Evolutionary conservation across 1,140 invertebrate genomes (phyloP).

Genomic region (Neodiprion pinetum): DNA sequence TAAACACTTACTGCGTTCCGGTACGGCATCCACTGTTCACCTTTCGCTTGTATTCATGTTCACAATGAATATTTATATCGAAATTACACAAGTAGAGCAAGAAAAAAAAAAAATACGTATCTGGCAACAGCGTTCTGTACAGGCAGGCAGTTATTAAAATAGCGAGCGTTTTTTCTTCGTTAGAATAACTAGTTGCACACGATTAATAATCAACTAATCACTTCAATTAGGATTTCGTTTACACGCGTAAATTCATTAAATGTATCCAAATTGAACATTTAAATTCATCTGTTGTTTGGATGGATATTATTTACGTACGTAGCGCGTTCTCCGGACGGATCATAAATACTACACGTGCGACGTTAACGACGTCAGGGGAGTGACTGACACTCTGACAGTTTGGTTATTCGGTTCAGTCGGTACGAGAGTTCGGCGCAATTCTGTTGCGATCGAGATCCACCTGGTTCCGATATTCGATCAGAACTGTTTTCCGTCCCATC

Average conservation of each 20-base stretch:
- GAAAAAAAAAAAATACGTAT: no score
- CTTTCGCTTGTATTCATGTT: not conserved
- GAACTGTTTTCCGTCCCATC: no score
- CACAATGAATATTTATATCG: not conserved
- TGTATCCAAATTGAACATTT: not conserved
- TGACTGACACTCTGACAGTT: not conserved
- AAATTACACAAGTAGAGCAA: no score
- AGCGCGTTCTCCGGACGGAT: not conserved
- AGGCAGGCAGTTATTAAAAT: no score
- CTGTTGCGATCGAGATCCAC: no score
- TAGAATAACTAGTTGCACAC: not conserved
- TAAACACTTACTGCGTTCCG: not conserved
- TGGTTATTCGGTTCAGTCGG: not conserved
- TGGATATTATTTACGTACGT: not conserved
- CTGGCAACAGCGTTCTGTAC: no score
- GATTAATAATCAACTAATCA: not conserved
- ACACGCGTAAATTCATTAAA: not conserved
- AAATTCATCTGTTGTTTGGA: not conserved
- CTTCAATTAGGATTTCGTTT: not conserved
- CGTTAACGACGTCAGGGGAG: not conserved
- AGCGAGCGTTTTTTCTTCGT: no score
- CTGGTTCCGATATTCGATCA: no score
- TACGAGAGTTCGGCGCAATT: not conserved
- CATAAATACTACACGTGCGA: not conserved
- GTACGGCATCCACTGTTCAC: not conserved